Percentiles rank a stretch among this genome's conserved stretches.
Evolutionary conservation across 1,140 invertebrate genomes (phyloP).

Genomic region (Pseudobourletiella spinata): DNA sequence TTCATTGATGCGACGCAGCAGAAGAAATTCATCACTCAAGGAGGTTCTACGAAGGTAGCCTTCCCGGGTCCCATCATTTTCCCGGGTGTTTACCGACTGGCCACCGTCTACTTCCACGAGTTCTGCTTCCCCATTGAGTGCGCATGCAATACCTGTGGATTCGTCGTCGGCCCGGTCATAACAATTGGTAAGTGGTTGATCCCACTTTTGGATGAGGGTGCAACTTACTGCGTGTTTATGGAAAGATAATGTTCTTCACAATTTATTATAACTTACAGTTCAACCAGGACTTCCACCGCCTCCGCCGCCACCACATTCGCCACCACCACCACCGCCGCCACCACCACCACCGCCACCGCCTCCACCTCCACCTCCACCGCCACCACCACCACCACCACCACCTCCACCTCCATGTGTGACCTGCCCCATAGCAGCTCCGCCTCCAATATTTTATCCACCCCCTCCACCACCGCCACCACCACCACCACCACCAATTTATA

Average conservation of each 20-base stretch:
- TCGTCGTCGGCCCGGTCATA: conserved; percentile 12
- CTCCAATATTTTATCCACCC: neutral
- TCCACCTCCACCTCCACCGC: neutral
- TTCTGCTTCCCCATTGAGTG: conserved; percentile 27
- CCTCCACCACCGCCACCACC: neutral
- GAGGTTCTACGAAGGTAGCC: conserved; percentile 1
- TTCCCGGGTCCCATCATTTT: conserved; percentile 11
- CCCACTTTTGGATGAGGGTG: neutral
- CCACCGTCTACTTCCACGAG: conserved; percentile 18
- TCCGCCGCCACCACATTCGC: neutral
- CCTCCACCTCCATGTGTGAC: neutral
- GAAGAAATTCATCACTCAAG: conserved; percentile 19
- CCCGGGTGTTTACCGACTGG: conserved; percentile 6
- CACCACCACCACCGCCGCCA: neutral
- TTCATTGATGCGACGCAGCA: conserved; percentile 23
- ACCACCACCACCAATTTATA: too few species aligned
- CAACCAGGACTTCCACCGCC: neutral
- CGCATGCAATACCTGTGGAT: conserved; percentile 9
- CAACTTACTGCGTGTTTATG: neutral
- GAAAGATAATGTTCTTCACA: neutral
- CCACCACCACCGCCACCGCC: neutral
- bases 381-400: neutral
- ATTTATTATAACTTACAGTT: neutral
- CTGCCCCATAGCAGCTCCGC: neutral
- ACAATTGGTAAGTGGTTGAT: neutral